Conservation (phyloP, 2,797 vertebrate genomes). For the Falco cherrug region DNA sequence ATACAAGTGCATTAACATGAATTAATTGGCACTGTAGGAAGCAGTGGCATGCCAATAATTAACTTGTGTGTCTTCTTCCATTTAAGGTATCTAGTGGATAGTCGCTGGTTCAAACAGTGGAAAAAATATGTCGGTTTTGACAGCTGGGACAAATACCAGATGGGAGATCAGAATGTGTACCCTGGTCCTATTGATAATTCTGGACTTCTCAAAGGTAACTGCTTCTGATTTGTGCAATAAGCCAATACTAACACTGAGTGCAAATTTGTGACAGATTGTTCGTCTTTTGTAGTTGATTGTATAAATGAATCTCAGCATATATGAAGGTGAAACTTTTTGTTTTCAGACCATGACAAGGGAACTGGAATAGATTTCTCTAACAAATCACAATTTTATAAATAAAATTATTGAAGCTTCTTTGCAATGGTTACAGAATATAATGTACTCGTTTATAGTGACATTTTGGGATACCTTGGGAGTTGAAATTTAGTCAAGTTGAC, state of each 20-base stretch:
- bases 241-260: neutral
- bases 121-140: conserved; percentile 99
- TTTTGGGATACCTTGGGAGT: neutral
- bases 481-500: neutral
- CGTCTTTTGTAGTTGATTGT: neutral
- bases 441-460: neutral
- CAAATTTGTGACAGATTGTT: neutral
- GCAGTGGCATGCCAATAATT: neutral
- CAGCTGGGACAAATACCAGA: conserved; percentile 99
- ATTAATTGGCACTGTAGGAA: neutral
- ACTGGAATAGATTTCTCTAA: neutral
- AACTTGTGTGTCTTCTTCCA: conserved; percentile 16
- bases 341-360: neutral
- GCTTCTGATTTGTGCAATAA: neutral
- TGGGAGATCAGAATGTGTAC: conserved; percentile 98
- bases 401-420: neutral
- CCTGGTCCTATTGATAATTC: conserved; percentile 97
- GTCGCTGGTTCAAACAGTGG: conserved; percentile 99
- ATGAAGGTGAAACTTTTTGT: neutral
- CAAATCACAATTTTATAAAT: neutral
- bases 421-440: neutral
- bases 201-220: conserved; percentile 92
- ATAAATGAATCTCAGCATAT: neutral
- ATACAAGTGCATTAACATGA: neutral
- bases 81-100: conserved; percentile 96